These are phyloP conservation scores for Okapia johnstoni DNA, from an alignment of 2,113 vertebrate genomes.

Conservation along the genomic window DNA sequence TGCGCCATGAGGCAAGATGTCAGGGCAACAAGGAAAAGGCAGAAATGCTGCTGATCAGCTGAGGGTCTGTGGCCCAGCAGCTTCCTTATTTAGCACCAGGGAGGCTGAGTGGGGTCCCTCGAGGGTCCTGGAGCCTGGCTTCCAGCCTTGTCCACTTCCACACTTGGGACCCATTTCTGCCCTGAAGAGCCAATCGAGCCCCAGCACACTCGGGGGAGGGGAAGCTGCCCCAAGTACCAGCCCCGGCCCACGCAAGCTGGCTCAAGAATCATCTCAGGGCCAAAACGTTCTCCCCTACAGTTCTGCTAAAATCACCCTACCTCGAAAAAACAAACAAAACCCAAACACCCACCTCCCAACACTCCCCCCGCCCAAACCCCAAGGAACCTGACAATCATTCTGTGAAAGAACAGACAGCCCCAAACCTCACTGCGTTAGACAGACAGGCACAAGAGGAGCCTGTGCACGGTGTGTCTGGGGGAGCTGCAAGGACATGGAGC, in stretches of 20 bases:
- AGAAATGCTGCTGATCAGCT: rapidly evolving
- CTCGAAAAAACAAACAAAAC: background rate
- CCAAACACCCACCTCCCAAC: background rate
- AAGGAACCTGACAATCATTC: background rate
- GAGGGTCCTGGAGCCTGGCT: background rate
- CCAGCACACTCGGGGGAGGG: rapidly evolving
- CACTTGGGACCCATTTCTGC: background rate
- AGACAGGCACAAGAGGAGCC: rapidly evolving
- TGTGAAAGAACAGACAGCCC: background rate
- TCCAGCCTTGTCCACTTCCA: background rate
- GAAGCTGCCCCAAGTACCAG: background rate
- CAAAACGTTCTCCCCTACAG: background rate
- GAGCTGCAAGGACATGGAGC: rapidly evolving
- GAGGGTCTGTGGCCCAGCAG: too few relatives aligned
- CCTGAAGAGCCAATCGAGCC: background rate
- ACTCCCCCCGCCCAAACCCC: background rate
- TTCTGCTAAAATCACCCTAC: background rate
- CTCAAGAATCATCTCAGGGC: background rate
- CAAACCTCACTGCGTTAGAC: background rate
- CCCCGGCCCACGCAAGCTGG: background rate
- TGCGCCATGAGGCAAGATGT: too few relatives aligned
- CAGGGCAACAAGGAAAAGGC: background rate
- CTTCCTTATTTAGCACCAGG: background rate
- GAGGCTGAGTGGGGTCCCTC: background rate
- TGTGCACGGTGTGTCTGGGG: background rate